These are phyloP conservation scores for Trichonephila clavata DNA, from an alignment of 1,140 invertebrate genomes.

Conservation along the genomic window DNA sequence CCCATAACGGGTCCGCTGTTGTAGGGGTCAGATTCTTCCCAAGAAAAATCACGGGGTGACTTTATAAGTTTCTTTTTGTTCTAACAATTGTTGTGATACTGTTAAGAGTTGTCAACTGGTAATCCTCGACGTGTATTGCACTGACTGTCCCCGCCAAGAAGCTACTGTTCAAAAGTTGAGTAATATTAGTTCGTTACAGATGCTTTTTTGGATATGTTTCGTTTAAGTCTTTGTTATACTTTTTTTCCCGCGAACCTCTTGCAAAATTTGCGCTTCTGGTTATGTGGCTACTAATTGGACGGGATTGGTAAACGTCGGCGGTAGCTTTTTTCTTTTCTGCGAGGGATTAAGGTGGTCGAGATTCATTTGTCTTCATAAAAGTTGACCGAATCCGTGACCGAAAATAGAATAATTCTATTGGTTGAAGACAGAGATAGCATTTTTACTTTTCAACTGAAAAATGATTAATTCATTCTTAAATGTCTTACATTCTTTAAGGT, in stretches of 20 bases:
- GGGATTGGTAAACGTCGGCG: neutral
- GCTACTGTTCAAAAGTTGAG: constrained; percentile 21
- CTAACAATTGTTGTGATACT: neutral
- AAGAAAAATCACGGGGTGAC: neutral
- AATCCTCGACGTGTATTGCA: constrained; percentile 19
- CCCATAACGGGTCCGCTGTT: constrained; percentile 55
- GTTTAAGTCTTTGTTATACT: neutral
- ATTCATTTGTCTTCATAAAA: neutral
- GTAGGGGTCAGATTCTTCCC: constrained; percentile 61
- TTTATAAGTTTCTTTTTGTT: neutral
- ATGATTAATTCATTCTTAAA: neutral
- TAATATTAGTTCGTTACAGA: neutral
- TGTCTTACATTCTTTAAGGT: too few relatives aligned
- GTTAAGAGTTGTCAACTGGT: constrained; percentile 57
- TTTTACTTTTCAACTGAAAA: neutral
- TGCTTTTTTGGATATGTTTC: neutral
- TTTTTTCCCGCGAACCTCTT: neutral
- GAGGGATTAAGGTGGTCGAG: neutral
- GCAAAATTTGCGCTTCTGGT: neutral
- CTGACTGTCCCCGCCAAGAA: neutral
- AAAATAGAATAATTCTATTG: neutral
- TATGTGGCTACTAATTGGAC: neutral
- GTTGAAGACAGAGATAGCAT: neutral
- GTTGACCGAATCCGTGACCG: neutral
- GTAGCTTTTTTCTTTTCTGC: neutral